A percentile compares a stretch with the other conserved stretches of the same genome.
phyloP scores from a whole-genome alignment of 2,888 invertebrate species.

The Thera obeliscata region DNA sequence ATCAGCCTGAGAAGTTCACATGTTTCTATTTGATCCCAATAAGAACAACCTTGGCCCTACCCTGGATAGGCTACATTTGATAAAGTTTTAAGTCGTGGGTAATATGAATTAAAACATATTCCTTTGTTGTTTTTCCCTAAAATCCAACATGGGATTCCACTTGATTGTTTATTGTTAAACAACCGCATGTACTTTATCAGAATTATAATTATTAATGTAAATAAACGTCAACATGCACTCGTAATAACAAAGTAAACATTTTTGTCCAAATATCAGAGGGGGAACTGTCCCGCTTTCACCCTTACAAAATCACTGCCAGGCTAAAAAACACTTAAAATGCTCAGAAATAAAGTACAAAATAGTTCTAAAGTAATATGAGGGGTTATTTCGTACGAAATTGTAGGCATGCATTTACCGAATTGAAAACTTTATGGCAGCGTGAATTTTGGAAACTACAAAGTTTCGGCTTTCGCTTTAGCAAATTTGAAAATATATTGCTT shows the following conservation, averaged over 20 bases:
- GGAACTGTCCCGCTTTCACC: conserved; percentile 41
- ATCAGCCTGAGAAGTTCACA: neutral
- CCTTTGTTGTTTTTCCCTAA: neutral
- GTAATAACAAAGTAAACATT: conserved; percentile 68
- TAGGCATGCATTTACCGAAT: conserved; percentile 65
- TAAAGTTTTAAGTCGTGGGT: neutral
- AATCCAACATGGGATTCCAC: conserved; percentile 12
- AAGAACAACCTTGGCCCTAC: neutral
- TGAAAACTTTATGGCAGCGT: conserved; percentile 55
- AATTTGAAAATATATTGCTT: conserved; percentile 14
- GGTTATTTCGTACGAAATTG: conserved; percentile 55
- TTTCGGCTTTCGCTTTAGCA: conserved; percentile 20
- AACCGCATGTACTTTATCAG: conserved; percentile 31
- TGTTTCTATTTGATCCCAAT: too few species aligned
- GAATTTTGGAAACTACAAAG: conserved; percentile 40
- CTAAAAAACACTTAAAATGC: conserved; percentile 35
- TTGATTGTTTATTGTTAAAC: conserved; percentile 19
- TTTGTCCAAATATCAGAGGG: conserved; percentile 64
- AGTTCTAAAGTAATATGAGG: conserved; percentile 21
- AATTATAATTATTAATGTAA: conserved; percentile 56
- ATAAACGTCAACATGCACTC: conserved; percentile 66
- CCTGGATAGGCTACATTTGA: neutral
- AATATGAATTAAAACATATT: neutral
- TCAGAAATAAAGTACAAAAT: conserved; percentile 30
- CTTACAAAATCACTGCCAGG: conserved; percentile 29